Conservation (phyloP, 1,140 invertebrate species). For the Cyclargus thomasi region DNA sequence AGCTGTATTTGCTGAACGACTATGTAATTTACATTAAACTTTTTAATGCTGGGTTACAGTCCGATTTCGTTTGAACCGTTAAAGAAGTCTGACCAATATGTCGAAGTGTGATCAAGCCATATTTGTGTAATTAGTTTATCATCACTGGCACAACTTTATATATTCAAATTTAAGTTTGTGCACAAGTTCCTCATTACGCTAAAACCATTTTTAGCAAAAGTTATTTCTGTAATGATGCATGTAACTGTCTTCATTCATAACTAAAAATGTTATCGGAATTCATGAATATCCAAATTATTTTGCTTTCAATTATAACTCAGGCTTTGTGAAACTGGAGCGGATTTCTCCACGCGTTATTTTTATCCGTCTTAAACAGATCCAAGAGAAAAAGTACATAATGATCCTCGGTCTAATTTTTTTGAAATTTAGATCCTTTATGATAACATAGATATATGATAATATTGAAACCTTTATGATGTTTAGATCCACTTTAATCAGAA, state of each 20-base stretch:
- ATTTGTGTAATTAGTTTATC: constrained; percentile 9
- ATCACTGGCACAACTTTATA: constrained; percentile 11
- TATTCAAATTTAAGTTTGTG: constrained; percentile 11
- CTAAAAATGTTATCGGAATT: background rate
- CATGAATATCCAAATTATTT: constrained; percentile 6
- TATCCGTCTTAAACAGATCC: too few species aligned
- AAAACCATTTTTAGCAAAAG: constrained; percentile 7
- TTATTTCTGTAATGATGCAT: constrained; percentile 10
- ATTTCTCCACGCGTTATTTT: background rate
- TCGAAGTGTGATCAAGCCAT: background rate
- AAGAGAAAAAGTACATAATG: too few species aligned
- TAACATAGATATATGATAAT: too few species aligned
- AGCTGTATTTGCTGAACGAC: too few species aligned
- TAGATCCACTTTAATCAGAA: too few species aligned
- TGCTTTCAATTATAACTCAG: background rate
- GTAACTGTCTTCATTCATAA: constrained; percentile 10
- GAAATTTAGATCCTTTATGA: too few species aligned
- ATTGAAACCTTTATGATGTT: too few species aligned
- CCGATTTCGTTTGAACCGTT: background rate
- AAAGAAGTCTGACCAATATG: background rate
- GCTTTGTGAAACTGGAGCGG: background rate
- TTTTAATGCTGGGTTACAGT: background rate
- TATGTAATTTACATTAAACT: background rate
- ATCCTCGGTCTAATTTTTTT: too few species aligned
- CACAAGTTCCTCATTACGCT: constrained; percentile 17